A percentile compares a stretch with the other conserved stretches of the same genome.
Conservation (phyloP, 2,113 vertebrate genomes). For the Proteles cristata region DNA sequence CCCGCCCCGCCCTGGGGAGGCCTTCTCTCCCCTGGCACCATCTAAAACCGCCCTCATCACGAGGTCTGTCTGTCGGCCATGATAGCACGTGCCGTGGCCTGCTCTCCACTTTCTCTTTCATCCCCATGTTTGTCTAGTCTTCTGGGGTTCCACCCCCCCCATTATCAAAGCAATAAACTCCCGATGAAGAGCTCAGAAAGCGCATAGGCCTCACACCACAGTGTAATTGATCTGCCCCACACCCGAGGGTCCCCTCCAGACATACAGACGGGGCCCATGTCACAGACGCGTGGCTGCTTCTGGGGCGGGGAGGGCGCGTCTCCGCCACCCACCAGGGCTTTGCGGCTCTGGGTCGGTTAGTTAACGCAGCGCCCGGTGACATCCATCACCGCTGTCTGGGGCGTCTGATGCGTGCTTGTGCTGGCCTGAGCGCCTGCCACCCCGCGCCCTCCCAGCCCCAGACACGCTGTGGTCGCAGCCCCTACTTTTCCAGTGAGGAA, state of each 20-base stretch:
- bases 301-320: too few relatives aligned
- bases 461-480: background rate
- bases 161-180: conserved; percentile 33
- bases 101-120: background rate
- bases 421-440: accelerated
- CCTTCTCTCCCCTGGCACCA: background rate
- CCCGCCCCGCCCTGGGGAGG: background rate
- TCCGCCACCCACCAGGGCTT: background rate
- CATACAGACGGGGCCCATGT: too few relatives aligned
- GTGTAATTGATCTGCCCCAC: background rate
- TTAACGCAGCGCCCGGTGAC: background rate
- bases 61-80: background rate
- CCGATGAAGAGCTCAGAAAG: background rate
- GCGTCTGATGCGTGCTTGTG: accelerated
- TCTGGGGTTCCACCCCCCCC: background rate
- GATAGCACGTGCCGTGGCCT: accelerated
- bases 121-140: background rate
- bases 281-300: background rate
- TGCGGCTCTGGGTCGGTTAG: background rate
- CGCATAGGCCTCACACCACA: background rate
- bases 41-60: background rate
- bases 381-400: background rate
- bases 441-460: background rate
- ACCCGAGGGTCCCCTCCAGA: background rate
- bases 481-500: background rate